Base-by-base conservation (phyloP, 2,888 invertebrate genomes). In the Thymelicus acteon region DNA sequence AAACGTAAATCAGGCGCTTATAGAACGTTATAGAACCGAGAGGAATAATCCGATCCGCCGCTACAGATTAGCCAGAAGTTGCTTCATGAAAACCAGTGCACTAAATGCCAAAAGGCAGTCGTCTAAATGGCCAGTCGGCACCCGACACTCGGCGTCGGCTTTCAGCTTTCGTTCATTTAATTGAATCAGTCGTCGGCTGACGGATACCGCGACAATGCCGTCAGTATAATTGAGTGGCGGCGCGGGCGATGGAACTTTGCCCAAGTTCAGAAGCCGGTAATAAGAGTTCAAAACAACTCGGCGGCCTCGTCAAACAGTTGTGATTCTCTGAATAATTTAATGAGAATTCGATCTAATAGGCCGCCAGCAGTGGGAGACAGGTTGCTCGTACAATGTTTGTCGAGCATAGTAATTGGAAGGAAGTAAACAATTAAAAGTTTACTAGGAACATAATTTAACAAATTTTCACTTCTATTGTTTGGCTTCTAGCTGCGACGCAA, bases 191-290 rank as follows among this genome's bases (percentile, higher is more conserved):
- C 37, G 64, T 19, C 52, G 54, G 19, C 54, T 40, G 49, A 49
- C 37, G n/a, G 13, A 44, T 24, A n/a, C 19, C 48, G 60, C 15
- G 60, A 39, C 49, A 60, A 49, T 67, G 24, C 54, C 54, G 54
- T 40, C 12, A n/a, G 49, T 49, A 60, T 67, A 67, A 67, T 60
- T 60, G 67, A 65, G 44, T 60, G 47, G 58, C 48, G 60, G 37
- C n/a, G n/a, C n/a, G n/a, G n/a, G n/a, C 31, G 3, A 31, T 31
- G 31, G 12, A 60, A 67, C 58, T 67, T 39, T 15, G 58, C 12
- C 37, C 24, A 40, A 67, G 49, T 67, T 67, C 48, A 60, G 60
- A 48, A 60, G 49, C 7, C 48, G 19, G 24, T 60, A 67, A 67
- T 67, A 49, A 60, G 67, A 60, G 37, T 67, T 60, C 39, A 49